Evolutionary conservation across 2,888 invertebrate species (phyloP).

Genomic region (Pemphredon lugubris): DNA sequence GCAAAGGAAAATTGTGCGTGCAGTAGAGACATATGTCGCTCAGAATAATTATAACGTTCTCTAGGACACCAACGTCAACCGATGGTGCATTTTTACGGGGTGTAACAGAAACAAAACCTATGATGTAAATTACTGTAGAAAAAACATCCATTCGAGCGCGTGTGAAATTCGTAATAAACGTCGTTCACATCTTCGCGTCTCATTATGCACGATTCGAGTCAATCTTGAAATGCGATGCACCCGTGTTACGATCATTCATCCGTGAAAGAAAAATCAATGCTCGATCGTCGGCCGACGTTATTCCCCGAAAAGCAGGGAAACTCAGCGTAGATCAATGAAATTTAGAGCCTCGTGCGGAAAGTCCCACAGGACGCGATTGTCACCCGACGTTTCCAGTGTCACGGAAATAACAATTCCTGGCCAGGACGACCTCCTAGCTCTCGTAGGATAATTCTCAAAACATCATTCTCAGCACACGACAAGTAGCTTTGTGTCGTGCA

Average conservation of each 20-base stretch:
- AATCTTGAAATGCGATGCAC: too few relatives aligned
- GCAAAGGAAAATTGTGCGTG: slow-evolving; percentile 38
- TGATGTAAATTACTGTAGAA: too few relatives aligned
- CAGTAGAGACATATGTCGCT: slow-evolving; percentile 25
- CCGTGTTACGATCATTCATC: background rate
- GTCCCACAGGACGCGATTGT: slow-evolving; percentile 10
- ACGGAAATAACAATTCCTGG: slow-evolving; percentile 10
- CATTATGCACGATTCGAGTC: too few relatives aligned
- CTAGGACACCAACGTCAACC: too few relatives aligned
- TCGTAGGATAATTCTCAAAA: slow-evolving; percentile 55
- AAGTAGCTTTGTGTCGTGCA: slow-evolving; percentile 51
- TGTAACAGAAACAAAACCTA: too few relatives aligned
- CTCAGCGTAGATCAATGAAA: slow-evolving; percentile 5
- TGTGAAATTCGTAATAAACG: too few relatives aligned
- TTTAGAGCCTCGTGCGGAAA: slow-evolving; percentile 10
- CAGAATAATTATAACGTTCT: too few relatives aligned
- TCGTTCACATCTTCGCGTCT: too few relatives aligned
- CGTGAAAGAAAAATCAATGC: background rate
- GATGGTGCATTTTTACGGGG: too few relatives aligned
- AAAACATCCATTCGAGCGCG: too few relatives aligned
- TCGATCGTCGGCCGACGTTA: too few relatives aligned
- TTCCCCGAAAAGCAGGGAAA: too few relatives aligned
- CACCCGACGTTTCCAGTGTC: slow-evolving; percentile 2
- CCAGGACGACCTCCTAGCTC: slow-evolving; percentile 14
- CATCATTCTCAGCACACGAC: slow-evolving; percentile 61